Base-by-base conservation (phyloP, 2,797 vertebrate genomes). In the Sebastes diaconus region DNA sequence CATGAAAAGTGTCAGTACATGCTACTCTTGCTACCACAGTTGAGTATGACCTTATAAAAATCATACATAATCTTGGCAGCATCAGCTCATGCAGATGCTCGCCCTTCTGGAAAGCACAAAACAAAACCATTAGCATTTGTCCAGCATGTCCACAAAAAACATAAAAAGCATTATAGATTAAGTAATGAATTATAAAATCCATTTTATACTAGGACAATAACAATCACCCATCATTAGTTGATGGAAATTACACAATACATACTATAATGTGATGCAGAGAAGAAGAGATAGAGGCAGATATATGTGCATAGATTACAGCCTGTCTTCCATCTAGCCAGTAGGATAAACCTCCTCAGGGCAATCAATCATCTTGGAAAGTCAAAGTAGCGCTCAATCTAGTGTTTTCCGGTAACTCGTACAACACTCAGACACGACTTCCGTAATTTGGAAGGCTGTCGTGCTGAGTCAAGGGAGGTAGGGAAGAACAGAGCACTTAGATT, bases 351-450 rank as follows among this genome's bases (percentile, higher is more conserved):
- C 80, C 65, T 32, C 25, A 39, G 66, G 75, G 73, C 73, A 82
- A 50, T 80, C 80, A 65, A 59, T 87, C 75, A 83, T 80, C 79
- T 77, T n/a, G 8, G 39, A 64, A 82, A 84, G 50, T 73, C 65
- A 71, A 60, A 70, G 79, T 66, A 66, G 59, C 5, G 34, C 9
- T 18, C 68, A 68, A 85, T 84, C 36, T 36, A 79, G 68, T 79
- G 73, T 83, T 86, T 83, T 76, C 81, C 9, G 6, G 84, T 65
- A 83, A 71, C 81, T 75, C 22, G 6, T 54, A 68, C 70, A 85
- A 80, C 79, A 77, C 74, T 66, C 59, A 64, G 78, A 86, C 54
- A 68, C 1, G 22, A 50, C 61, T 42, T 71, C 70, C 65, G 83
- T 82, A 78, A 87, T 85, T 76, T 77, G 34, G 65, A 74, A 76